A percentile compares a stretch with the other conserved stretches of the same genome.
Evolutionary conservation across 2,888 invertebrate species (phyloP).

Genomic region (Ectropis crepuscularia): DNA sequence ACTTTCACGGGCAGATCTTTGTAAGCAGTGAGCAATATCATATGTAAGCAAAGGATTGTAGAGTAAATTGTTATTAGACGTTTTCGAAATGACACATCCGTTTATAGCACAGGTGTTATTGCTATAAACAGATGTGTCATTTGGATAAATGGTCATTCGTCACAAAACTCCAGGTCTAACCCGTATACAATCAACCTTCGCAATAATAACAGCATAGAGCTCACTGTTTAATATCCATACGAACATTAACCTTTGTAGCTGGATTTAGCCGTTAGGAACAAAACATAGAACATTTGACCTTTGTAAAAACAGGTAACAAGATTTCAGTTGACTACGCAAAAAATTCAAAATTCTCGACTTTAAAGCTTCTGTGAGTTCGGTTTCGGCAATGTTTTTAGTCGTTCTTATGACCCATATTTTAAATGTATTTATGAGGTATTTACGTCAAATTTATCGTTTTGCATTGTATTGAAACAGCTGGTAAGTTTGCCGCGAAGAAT

Average conservation of each 20-base stretch:
- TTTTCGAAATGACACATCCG: constrained; percentile 38
- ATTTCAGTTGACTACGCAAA: constrained; percentile 30
- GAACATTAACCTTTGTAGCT: constrained; percentile 39
- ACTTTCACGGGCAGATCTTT: constrained; percentile 63
- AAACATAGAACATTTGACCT: constrained; percentile 49
- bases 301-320: constrained; percentile 45
- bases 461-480: constrained; percentile 19
- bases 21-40: constrained; percentile 53
- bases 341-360: constrained; percentile 16
- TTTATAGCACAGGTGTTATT: too few relatives aligned
- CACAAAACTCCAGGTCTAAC: neutral
- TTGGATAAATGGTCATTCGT: too few relatives aligned
- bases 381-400: neutral
- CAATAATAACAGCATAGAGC: constrained; percentile 5
- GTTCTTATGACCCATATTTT: constrained; percentile 9
- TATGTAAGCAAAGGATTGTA: constrained; percentile 44
- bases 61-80: constrained; percentile 43
- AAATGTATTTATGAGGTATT: constrained; percentile 3
- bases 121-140: too few relatives aligned
- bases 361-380: constrained; percentile 13
- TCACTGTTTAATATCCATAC: constrained; percentile 24
- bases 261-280: constrained; percentile 45
- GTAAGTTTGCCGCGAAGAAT: constrained; percentile 37
- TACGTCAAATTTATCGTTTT: constrained; percentile 10
- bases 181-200: neutral